Base-by-base conservation (phyloP, 1,140 invertebrate species). In the Bombus turneri region DNA sequence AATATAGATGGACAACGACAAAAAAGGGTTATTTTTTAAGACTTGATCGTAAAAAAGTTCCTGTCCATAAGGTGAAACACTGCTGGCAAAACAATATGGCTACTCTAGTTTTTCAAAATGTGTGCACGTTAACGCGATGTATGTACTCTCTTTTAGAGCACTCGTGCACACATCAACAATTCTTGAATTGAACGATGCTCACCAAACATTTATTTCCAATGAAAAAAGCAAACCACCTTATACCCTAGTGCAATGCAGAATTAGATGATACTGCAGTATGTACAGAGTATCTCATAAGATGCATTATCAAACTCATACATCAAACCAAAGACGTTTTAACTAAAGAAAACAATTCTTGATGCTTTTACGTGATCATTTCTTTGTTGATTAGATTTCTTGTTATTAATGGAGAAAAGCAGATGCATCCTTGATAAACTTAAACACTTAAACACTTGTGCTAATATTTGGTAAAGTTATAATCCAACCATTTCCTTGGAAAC, bases 241-340 rank as follows among this genome's bases (percentile, higher is more conserved):
- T 75, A 90, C 90, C 90, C 91, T 93, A 92, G 88, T 89, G 92
- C 88, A 91, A 92, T 91, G 79, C 47, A 89, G 82, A 85, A 91
- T 91, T 92, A 92, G 89, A 91, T 86, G 81, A 92, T 91, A 93
- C 86, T 92, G 92, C 92, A 91, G 87, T 93, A 91, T 93, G 78
- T 85, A 85, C 83, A 85, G 77, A 80, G 77, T 85, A 59, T 80
- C 83, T 22, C 83, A 85, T 85, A 85, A 85, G 83, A 85, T 80
- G 83, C 57, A 80, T 53, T n/a, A 31, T 80, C 3, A 59, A 57
- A 59, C 6, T 25, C 53, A 34, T 47, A 18, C 37, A 6, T 64
- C 59, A 28, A 80, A 85, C 13, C 25, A 69, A 62, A 62, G 64
- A 85, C 10, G 10, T 47, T 39, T 53, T 10, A 76, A 76, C 18